These are phyloP conservation scores for Athalia cordata DNA, from an alignment of 2,888 invertebrate genomes.

Conservation along the genomic window DNA sequence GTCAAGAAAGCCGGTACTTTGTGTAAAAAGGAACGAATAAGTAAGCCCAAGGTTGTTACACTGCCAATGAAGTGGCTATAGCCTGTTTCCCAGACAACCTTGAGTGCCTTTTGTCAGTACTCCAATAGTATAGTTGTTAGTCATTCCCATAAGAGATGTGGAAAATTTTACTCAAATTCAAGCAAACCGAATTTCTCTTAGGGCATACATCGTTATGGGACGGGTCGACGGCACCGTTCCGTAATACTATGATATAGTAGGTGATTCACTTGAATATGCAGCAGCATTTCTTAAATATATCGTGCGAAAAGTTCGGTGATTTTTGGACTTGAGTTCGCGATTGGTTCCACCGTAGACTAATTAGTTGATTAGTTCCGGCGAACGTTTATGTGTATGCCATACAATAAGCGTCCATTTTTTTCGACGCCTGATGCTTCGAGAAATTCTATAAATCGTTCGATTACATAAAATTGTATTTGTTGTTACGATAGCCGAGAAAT, in stretches of 20 bases:
- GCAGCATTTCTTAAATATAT: not conserved
- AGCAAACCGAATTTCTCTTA: slow-evolving; percentile 2
- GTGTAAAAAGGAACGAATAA: not conserved
- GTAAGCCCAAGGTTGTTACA: slow-evolving; percentile 20
- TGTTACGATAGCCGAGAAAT: slow-evolving; percentile 41
- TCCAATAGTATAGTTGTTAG: slow-evolving; percentile 17
- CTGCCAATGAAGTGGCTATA: slow-evolving; percentile 10
- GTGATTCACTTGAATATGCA: too few species aligned
- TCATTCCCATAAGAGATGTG: slow-evolving; percentile 26
- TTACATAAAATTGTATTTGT: slow-evolving; percentile 33
- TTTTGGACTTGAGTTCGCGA: not conserved
- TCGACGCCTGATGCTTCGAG: not conserved
- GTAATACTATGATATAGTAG: too few species aligned
- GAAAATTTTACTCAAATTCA: slow-evolving; percentile 11
- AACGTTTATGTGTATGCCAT: not conserved
- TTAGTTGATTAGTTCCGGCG: not conserved
- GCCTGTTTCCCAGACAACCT: slow-evolving; percentile 45
- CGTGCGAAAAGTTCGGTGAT: not conserved
- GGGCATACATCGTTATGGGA: too few species aligned
- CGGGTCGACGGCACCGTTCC: too few species aligned
- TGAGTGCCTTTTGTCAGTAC: slow-evolving; percentile 42
- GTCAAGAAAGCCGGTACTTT: too few species aligned
- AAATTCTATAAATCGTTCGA: slow-evolving; percentile 7
- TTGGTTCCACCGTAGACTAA: not conserved
- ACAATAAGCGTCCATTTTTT: not conserved